Evolutionary conservation across 2,113 vertebrate species (phyloP).

Genomic region (Sinosuthora webbiana): DNA sequence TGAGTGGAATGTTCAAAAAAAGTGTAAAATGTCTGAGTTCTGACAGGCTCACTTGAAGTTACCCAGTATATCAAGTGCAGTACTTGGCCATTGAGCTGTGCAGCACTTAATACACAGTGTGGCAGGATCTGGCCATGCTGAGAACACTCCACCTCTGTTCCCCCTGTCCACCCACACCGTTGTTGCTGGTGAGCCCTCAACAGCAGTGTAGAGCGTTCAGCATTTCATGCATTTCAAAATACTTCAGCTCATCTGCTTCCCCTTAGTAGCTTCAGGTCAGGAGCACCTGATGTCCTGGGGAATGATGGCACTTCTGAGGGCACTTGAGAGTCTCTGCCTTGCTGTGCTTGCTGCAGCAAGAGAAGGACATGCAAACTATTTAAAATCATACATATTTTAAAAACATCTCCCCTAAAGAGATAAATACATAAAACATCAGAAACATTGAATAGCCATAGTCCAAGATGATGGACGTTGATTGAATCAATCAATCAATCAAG

Average conservation of each 20-base stretch:
- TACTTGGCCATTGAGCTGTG: background rate
- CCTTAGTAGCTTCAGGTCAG: background rate
- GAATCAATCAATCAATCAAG: background rate
- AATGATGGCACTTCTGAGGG: background rate
- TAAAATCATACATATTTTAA: background rate
- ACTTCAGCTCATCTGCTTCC: background rate
- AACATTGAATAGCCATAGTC: background rate
- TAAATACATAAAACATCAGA: background rate
- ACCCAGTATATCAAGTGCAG: background rate
- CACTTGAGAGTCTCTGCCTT: background rate
- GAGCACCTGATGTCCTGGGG: background rate
- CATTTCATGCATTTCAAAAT: background rate
- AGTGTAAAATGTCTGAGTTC: background rate
- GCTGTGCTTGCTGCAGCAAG: background rate
- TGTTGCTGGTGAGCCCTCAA: background rate
- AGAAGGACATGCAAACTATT: background rate
- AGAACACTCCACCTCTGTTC: background rate
- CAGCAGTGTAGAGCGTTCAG: background rate
- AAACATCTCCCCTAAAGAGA: background rate
- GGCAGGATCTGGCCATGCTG: background rate
- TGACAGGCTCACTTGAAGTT: background rate
- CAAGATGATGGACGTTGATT: background rate
- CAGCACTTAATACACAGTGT: background rate
- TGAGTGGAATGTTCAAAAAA: background rate
- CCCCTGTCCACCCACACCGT: rapidly evolving